Evolutionary conservation across 2,113 vertebrate genomes (phyloP).

Genomic region (Macaca fascicularis): T2T-MFA8v1.1 NC_088389.1:115842001-115842500

Average conservation of each 20-base stretch:
- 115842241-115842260: background rate
- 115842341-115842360: conserved; percentile 9
- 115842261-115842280: background rate
- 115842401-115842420: background rate
- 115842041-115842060: background rate
- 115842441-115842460: background rate
- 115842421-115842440: background rate
- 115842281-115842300: background rate
- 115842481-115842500: background rate
- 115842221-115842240: background rate
- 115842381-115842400: background rate
- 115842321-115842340: background rate
- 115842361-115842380: background rate
- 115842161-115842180: background rate
- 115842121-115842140: background rate
- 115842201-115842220: background rate
- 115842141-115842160: background rate
- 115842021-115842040: background rate
- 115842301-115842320: background rate
- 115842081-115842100: background rate
- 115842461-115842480: background rate
- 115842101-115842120: background rate
- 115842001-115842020: background rate
- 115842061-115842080: background rate
- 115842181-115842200: background rate